Evolutionary conservation across 35 echinoderm and acorn worm species (phyloP), one percentile per base, ranked within the genome.

Genomic region (Lytechinus pictus): DNA sequence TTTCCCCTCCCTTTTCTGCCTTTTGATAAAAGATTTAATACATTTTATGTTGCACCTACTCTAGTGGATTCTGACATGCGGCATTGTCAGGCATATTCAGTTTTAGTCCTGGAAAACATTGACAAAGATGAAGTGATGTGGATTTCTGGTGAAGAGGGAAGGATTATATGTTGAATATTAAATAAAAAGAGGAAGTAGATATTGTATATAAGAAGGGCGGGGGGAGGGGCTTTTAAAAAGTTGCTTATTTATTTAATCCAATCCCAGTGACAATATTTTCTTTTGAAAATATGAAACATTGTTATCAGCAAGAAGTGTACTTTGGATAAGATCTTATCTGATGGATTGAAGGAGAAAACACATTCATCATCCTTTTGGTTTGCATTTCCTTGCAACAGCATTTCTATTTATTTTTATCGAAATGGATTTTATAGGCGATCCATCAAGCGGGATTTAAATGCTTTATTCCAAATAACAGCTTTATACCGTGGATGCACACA

Each of bases 381-480:
- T n/a, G 66, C 19, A n/a, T 79, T 79, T 79, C 66, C 66, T 79
- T 8, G 19, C 19, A 79, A 24, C 66, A 79, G 66, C 19, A 7
- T 79, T 58, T 58, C 56, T 9, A 13, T 58, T 58, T 58, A 9
- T 58, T 58, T 58, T 10, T 79, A 24, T 79, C 66, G n/a, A 79
- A 79, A 79, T 79, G 66, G 66, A 79, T 79, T 79, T 79, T 79
- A 79, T 79, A 79, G 19, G 66, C 66, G n/a, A 79, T 79, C 66
- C 66, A 79, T 79, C 66, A 79, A 79, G 66, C 66, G n/a, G 66
- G 66, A 79, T 79, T 79, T 79, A 79, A 79, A 79, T 79, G 66
- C 66, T 79, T 79, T 79, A 79, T 79, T 79, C 19, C 66, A 79
- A 79, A 79, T 79, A 79, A 79, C 66, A 79, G 66, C 19, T 24